phyloP scores from a whole-genome alignment of 2,113 vertebrate species.

The Hippocampus barbouri region DNA sequence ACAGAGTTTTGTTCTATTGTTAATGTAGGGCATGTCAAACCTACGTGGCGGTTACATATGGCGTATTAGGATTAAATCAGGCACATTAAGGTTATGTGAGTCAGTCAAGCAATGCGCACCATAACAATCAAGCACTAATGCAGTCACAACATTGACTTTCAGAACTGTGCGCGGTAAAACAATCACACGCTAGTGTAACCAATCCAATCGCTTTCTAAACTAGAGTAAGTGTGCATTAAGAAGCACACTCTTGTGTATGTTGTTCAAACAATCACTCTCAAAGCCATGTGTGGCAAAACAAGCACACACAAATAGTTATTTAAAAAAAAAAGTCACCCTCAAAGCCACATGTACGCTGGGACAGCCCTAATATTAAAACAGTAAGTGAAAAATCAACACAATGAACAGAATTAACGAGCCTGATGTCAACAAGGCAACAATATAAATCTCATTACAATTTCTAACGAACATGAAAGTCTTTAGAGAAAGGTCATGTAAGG shows the following conservation, averaged over 20 bases:
- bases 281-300: background rate
- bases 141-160: background rate
- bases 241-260: background rate
- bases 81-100: background rate
- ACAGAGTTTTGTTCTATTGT: background rate
- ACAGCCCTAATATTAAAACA: background rate
- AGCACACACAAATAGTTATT: background rate
- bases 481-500: background rate
- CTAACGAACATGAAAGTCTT: background rate
- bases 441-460: background rate
- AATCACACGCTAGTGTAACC: background rate
- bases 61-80: background rate
- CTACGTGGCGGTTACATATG: background rate
- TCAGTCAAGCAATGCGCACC: too few species aligned
- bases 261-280: too few species aligned
- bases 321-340: background rate
- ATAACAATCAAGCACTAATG: background rate
- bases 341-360: background rate
- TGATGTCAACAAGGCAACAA: background rate
- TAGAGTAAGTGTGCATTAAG: background rate
- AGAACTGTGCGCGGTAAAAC: background rate
- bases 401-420: background rate
- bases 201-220: background rate
- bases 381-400: background rate
- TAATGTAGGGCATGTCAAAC: background rate